Percentiles rank a stretch among this genome's conserved stretches.
These are phyloP conservation scores for Scalopus aquaticus DNA, from an alignment of 2,113 vertebrate species.

Conservation along the genomic window DNA sequence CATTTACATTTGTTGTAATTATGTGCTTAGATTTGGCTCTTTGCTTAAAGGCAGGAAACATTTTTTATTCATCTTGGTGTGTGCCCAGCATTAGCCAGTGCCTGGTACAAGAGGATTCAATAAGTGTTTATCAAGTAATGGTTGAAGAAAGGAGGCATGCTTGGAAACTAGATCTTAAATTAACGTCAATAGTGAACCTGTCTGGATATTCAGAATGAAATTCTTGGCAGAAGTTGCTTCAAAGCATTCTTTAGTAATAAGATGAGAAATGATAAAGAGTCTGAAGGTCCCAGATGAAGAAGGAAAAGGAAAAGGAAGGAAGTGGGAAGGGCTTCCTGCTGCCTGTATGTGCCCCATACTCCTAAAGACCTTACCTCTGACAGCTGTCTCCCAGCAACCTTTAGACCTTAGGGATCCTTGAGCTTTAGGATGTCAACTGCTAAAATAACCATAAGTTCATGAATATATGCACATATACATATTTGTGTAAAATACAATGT, in stretches of 20 bases:
- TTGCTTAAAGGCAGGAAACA: conserved; percentile 28
- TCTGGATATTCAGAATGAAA: background rate
- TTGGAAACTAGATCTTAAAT: background rate
- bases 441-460: background rate
- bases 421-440: background rate
- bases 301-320: background rate
- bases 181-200: background rate
- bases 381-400: background rate
- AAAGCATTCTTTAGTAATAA: conserved; percentile 4
- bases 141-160: background rate
- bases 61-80: background rate
- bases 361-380: background rate
- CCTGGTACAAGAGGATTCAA: background rate
- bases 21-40: conserved; percentile 4
- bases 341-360: background rate
- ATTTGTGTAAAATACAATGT: background rate
- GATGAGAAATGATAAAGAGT: background rate
- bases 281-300: background rate
- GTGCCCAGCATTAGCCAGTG: background rate
- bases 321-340: background rate
- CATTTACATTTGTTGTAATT: background rate
- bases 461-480: background rate
- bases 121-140: background rate
- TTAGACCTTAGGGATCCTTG: background rate
- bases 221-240: background rate